Evolutionary conservation across 2,888 invertebrate species (phyloP).

Genomic region (Amblyjoppa proteus): DNA sequence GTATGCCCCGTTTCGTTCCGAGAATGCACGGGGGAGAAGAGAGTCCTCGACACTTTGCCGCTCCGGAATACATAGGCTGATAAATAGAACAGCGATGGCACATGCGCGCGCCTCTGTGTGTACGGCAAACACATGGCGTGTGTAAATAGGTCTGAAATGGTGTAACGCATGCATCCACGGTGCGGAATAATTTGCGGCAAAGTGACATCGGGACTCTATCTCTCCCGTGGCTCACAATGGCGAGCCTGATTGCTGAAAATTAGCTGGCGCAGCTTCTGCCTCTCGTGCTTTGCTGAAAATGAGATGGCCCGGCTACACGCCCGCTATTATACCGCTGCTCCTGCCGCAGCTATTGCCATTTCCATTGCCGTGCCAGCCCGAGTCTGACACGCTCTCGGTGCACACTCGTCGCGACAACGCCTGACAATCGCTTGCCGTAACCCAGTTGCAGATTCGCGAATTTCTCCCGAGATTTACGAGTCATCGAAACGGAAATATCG

Average conservation of each 20-base stretch:
- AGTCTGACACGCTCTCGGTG: conserved; percentile 17
- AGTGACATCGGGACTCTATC: conserved; percentile 56
- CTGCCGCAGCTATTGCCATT: conserved; percentile 20
- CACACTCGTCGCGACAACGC: conserved; percentile 19
- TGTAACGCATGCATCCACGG: conserved; percentile 43
- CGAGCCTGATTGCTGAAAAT: conserved; percentile 70
- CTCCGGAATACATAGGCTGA: conserved; percentile 37
- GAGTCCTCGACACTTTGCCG: conserved; percentile 21
- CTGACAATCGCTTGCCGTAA: conserved; percentile 27
- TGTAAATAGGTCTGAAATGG: conserved; percentile 28
- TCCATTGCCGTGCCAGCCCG: conserved; percentile 13
- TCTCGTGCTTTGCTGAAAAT: conserved; percentile 56
- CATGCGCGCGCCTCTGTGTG: not conserved
- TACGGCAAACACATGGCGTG: not conserved
- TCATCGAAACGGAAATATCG: not conserved
- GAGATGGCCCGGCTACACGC: conserved; percentile 40
- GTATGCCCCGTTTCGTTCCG: conserved; percentile 37
- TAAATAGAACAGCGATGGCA: conserved; percentile 44
- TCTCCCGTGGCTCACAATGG: conserved; percentile 62
- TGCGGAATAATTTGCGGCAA: conserved; percentile 57
- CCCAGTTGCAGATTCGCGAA: conserved; percentile 12
- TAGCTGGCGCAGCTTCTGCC: conserved; percentile 58
- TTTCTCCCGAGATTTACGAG: not conserved
- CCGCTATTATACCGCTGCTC: not conserved
- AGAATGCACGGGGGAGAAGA: conserved; percentile 46